A percentile compares a stretch with the other conserved stretches of the same genome.
Evolutionary conservation across 2,113 vertebrate genomes (phyloP).

Genomic region (Callaeas wilsoni): DNA sequence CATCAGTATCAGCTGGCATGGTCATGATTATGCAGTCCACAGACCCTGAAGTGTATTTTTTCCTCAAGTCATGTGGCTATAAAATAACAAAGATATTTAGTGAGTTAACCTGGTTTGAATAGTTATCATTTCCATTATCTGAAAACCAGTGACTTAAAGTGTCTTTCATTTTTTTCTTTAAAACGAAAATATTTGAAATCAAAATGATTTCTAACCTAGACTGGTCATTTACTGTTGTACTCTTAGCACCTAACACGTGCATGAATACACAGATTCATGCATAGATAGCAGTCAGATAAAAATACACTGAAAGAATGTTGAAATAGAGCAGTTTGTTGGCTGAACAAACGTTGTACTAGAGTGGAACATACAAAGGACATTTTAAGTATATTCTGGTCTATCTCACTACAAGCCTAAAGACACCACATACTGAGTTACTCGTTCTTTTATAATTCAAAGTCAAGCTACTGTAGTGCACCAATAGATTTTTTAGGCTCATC

Average conservation of each 20-base stretch:
- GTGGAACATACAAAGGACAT: neutral
- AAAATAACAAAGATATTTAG: neutral
- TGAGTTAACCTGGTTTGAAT: neutral
- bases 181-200: neutral
- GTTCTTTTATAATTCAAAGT: neutral
- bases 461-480: neutral
- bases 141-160: neutral
- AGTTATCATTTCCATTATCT: neutral
- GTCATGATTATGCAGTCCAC: no score
- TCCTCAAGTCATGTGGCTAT: neutral
- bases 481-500: constrained; percentile 1
- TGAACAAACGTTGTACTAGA: neutral
- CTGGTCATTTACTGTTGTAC: neutral
- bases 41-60: neutral
- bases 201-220: neutral
- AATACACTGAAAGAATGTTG: neutral
- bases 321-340: neutral
- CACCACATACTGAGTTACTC: neutral
- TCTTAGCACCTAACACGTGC: neutral
- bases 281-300: neutral
- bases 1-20: no score
- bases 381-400: neutral
- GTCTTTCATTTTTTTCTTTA: neutral
- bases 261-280: neutral
- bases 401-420: neutral